Conservation (phyloP, 2,797 vertebrate species). For the Lagorchestes hirsutus region DNA sequence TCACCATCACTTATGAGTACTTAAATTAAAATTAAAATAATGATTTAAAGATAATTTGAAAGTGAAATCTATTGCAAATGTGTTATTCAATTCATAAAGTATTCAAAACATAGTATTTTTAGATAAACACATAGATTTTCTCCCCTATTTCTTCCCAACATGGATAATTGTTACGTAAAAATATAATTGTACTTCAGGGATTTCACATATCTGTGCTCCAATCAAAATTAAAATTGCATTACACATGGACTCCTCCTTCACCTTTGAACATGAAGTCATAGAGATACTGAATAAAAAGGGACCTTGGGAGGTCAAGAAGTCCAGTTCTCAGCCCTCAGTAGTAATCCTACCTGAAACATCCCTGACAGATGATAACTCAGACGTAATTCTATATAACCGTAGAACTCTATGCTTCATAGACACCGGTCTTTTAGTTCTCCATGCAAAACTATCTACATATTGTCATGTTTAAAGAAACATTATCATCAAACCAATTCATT, state of each 20-base stretch:
- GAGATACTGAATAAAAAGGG: background rate
- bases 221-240: background rate
- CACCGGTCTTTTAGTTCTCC: background rate
- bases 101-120: background rate
- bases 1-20: background rate
- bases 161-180: background rate
- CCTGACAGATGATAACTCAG: background rate
- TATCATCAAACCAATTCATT: slow-evolving; percentile 35
- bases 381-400: background rate
- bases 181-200: background rate
- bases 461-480: background rate
- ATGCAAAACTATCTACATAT: slow-evolving; percentile 13
- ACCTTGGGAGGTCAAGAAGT: background rate
- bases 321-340: background rate
- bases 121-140: background rate
- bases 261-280: background rate
- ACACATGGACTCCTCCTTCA: background rate
- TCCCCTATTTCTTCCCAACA: background rate
- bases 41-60: background rate
- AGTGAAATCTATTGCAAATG: background rate
- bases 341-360: background rate
- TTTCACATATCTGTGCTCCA: background rate
- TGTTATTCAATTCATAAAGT: background rate
- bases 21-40: background rate
- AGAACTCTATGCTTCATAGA: background rate